These are phyloP conservation scores for Leptocoma aspasia DNA, from an alignment of 2,113 vertebrate species.

Conservation along the genomic window DNA sequence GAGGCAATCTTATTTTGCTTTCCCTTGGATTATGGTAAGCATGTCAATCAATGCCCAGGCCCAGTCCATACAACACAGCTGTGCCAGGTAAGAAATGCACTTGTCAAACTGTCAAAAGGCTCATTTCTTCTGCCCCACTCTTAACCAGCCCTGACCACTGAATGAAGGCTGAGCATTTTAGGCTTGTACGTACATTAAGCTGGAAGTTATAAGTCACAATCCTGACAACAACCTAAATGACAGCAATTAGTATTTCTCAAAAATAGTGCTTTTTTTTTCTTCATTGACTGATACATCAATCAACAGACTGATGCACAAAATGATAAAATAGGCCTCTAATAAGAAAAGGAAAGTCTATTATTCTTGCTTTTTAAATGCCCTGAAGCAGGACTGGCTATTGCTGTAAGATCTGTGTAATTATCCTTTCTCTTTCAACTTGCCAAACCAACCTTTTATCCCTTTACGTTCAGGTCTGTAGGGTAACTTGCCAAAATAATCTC, in stretches of 20 bases:
- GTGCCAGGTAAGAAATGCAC: background rate
- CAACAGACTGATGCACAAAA: slow-evolving; percentile 29
- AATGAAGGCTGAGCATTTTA: background rate
- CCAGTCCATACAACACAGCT: background rate
- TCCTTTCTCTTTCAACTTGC: background rate
- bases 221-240: slow-evolving; percentile 22
- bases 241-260: slow-evolving; percentile 51
- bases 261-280: slow-evolving; percentile 19
- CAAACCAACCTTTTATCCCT: background rate
- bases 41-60: slow-evolving; percentile 13
- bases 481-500: slow-evolving; percentile 30
- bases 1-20: slow-evolving; percentile 18
- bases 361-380: slow-evolving; percentile 18
- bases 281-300: slow-evolving; percentile 40
- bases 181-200: background rate
- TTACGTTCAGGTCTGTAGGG: background rate
- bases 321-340: background rate
- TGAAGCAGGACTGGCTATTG: slow-evolving; percentile 21
- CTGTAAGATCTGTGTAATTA: slow-evolving; percentile 17
- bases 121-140: background rate
- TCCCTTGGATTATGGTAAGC: background rate
- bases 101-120: background rate
- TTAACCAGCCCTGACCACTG: background rate
- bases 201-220: slow-evolving; percentile 45
- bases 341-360: background rate